Evolutionary conservation across 2,797 vertebrate species (phyloP).

Genomic region (Myotis myotis): DNA sequence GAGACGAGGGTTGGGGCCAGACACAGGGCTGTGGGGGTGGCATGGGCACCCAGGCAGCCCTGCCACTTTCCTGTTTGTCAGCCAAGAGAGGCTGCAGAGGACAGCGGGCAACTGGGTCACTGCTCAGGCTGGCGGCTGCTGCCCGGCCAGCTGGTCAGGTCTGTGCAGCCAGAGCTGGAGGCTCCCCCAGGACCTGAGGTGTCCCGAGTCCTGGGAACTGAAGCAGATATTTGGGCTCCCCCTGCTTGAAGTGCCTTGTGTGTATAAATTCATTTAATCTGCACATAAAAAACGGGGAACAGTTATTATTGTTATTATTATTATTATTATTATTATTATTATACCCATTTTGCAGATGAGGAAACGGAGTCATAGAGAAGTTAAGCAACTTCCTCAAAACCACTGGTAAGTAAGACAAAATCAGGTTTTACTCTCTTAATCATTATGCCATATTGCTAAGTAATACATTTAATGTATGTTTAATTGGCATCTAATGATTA

Average conservation of each 20-base stretch:
- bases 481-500: neutral
- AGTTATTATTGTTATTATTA: neutral
- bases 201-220: neutral
- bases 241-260: neutral
- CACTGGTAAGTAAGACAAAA: neutral
- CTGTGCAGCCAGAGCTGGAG: neutral
- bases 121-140: neutral
- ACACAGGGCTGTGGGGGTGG: conserved; percentile 17
- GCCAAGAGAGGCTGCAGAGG: neutral
- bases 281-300: neutral
- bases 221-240: neutral
- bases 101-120: neutral
- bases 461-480: neutral
- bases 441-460: neutral
- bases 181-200: neutral
- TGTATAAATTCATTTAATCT: neutral
- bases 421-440: neutral
- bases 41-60: neutral
- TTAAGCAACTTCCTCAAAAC: neutral
- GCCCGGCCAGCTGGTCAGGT: neutral
- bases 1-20: conserved; percentile 3
- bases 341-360: neutral
- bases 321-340: neutral
- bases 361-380: neutral
- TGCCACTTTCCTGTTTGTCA: conserved; percentile 63